Evolutionary conservation across 2,113 vertebrate species (phyloP).

Genomic region (Procavia capensis): DNA sequence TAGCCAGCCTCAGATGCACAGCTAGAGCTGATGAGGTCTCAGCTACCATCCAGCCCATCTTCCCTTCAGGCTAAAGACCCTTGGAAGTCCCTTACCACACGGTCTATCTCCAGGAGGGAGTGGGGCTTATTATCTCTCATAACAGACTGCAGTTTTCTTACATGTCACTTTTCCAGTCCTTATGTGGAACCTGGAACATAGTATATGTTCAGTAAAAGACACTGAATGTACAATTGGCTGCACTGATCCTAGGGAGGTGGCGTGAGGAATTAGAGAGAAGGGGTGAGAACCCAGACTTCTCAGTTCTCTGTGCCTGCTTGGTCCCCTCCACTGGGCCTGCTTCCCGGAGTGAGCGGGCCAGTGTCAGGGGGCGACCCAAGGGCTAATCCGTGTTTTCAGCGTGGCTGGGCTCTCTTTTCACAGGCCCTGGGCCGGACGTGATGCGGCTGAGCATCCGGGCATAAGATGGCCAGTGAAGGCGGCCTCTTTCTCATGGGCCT

Average conservation of each 20-base stretch:
- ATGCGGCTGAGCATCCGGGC: constrained; percentile 97
- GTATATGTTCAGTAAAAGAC: constrained; percentile 60
- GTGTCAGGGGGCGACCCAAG: constrained; percentile 88
- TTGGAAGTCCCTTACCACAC: background rate
- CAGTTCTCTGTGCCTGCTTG: constrained; percentile 68
- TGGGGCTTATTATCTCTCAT: background rate
- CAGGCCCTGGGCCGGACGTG: constrained; percentile 98
- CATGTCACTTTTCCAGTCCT: background rate
- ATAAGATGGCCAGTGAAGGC: constrained; percentile 92
- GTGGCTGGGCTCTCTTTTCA: constrained; percentile 96
- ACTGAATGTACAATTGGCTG: background rate
- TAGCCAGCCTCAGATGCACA: background rate
- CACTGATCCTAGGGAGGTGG: constrained; percentile 3
- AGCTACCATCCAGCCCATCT: background rate
- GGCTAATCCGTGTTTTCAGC: constrained; percentile 97
- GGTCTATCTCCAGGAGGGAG: background rate
- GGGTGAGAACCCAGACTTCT: constrained; percentile 73
- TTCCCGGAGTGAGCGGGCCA: constrained; percentile 73
- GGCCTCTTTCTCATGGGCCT: constrained; percentile 93
- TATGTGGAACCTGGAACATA: background rate
- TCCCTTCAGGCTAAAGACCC: background rate
- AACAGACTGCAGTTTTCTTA: background rate
- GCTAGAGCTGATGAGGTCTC: background rate
- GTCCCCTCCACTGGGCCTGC: constrained; percentile 73
- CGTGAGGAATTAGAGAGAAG: constrained; percentile 27